These are phyloP conservation scores for Microtus richardsoni DNA, from an alignment of 2,113 vertebrate species.

Conservation along the genomic window DNA sequence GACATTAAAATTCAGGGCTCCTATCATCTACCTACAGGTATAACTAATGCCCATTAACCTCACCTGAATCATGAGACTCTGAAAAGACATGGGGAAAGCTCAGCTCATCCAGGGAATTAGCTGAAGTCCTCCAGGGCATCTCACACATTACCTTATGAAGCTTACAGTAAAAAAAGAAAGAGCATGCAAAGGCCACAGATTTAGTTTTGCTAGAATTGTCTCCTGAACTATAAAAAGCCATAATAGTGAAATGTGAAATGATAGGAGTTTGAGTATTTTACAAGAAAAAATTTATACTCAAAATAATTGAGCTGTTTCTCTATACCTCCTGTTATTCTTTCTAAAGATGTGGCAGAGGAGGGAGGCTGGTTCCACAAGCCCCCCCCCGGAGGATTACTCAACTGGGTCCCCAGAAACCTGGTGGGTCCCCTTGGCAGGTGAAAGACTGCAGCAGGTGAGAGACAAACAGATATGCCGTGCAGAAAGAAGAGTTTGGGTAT, in stretches of 20 bases:
- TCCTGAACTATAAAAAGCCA: constrained; percentile 7
- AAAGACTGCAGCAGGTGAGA: too few relatives aligned
- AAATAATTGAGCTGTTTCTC: not conserved
- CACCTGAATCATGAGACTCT: constrained; percentile 26
- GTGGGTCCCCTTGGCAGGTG: too few relatives aligned
- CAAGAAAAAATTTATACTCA: not conserved
- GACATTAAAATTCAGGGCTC: constrained; percentile 54
- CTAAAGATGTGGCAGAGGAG: too few relatives aligned
- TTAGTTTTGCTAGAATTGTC: constrained; percentile 52
- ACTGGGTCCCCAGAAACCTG: too few relatives aligned
- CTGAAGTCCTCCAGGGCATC: not conserved
- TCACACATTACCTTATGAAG: not conserved
- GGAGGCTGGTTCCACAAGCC: too few relatives aligned
- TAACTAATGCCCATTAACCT: constrained; percentile 61
- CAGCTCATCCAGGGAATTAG: not conserved
- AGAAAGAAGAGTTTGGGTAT: too few relatives aligned
- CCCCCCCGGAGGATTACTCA: too few relatives aligned
- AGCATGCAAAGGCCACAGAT: constrained; percentile 29
- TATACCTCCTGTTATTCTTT: not conserved
- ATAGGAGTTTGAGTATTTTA: constrained; percentile 25
- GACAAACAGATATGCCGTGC: too few relatives aligned
- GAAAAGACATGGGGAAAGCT: not conserved
- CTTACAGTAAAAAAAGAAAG: constrained; percentile 63
- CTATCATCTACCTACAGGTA: not conserved
- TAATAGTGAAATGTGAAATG: constrained; percentile 11